Evolutionary conservation across 2,797 vertebrate genomes (phyloP).

Genomic region (Okamejei kenojei): DNA sequence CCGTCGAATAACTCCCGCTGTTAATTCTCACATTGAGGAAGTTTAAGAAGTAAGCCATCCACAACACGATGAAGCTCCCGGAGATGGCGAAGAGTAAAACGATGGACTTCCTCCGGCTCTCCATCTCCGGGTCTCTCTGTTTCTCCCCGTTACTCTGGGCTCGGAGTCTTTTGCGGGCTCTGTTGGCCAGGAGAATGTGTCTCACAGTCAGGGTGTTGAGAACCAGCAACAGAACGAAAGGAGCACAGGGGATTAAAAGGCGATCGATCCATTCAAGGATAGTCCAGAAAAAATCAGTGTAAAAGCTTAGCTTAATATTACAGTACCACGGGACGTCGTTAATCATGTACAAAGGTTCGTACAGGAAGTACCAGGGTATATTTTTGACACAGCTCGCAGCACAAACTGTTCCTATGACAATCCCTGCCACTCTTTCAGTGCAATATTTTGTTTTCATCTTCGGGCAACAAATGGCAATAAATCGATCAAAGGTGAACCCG

Average conservation of each 20-base stretch:
- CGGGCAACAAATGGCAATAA: too few relatives aligned
- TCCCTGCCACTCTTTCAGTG: too few relatives aligned
- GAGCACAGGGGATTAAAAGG: neutral
- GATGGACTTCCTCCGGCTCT: too few relatives aligned
- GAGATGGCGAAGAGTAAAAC: too few relatives aligned
- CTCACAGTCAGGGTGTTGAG: neutral
- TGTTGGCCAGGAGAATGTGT: neutral
- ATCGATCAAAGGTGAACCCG: neutral
- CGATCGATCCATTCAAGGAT: neutral
- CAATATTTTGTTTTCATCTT: too few relatives aligned
- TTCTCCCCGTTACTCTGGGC: neutral
- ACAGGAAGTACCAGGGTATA: too few relatives aligned
- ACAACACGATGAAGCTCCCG: neutral
- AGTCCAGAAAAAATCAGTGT: neutral
- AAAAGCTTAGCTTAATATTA: neutral
- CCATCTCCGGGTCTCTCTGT: too few relatives aligned
- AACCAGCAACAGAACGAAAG: neutral
- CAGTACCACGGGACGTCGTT: too few relatives aligned
- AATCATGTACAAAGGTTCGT: too few relatives aligned
- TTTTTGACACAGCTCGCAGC: too few relatives aligned
- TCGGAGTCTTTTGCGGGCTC: neutral
- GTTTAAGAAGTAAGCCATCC: conserved; percentile 8
- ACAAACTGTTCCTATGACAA: too few relatives aligned
- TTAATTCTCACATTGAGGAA: neutral
- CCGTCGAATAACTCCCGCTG: neutral